phyloP scores from a whole-genome alignment of 2,797 vertebrate species.

The Crocidura indochinensis region DNA sequence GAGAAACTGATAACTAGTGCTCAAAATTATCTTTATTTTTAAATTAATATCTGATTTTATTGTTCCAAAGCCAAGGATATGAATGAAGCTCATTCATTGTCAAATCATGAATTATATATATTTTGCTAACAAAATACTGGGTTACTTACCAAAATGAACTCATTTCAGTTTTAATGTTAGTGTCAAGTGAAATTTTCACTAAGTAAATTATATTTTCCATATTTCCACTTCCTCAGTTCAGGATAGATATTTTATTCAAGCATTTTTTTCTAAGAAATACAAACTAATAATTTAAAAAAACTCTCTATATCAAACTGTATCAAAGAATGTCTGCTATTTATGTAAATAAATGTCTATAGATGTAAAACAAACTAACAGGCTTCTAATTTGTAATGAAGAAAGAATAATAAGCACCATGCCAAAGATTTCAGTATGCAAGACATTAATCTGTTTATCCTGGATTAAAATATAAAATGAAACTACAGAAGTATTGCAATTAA shows the following conservation, averaged over 20 bases:
- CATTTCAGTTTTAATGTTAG: neutral
- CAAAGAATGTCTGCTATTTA: neutral
- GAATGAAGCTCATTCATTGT: conserved; percentile 33
- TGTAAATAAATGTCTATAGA: conserved; percentile 1
- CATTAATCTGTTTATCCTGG: neutral
- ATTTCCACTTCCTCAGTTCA: neutral
- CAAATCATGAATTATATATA: conserved; percentile 34
- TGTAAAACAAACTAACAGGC: neutral
- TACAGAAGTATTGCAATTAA: neutral
- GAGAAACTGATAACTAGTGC: neutral
- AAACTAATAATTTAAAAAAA: neutral
- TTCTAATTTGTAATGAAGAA: neutral
- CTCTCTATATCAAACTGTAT: neutral
- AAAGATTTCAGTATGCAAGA: neutral
- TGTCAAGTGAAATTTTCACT: conserved; percentile 22
- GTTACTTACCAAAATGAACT: neutral
- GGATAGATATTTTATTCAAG: neutral
- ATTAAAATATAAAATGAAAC: neutral
- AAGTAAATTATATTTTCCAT: neutral
- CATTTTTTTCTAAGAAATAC: conserved; percentile 13
- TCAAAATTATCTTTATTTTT: neutral
- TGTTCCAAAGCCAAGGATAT: neutral
- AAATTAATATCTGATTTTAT: neutral
- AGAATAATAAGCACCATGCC: neutral
- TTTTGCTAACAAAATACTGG: conserved; percentile 18